Evolutionary conservation across 2,888 invertebrate genomes (phyloP), one percentile per base, ranked within the genome.

Genomic region (Aspidapion aeneum): DNA sequence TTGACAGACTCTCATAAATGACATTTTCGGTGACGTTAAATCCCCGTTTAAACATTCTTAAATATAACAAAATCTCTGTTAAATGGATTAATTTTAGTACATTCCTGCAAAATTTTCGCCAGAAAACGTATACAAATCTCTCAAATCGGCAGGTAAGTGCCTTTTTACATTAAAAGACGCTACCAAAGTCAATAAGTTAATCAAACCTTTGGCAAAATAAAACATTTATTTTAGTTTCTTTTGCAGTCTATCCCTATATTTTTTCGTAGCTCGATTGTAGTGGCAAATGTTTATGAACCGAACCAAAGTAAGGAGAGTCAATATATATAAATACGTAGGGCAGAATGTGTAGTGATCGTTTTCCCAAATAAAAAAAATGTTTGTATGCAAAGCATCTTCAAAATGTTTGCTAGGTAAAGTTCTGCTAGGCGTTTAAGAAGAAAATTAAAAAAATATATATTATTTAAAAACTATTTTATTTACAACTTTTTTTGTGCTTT

Each of bases 311-410:
- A 0, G 92, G 91, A 73, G 95, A 91, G 73, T 91, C 89, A 1
- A 96, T 74, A 67, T 90, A 84, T 50, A 97, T 73, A 91, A 95
- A 96, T 0, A 89, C 87, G 74, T 95, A 95, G 87, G 59, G 90
- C 89, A 18, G 85, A 82, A 79, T 95, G 94, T 0, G 94, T 93
- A 71, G 94, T 94, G 54, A 97, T 88, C 35, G 87, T 84, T 74
- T 90, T 91, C 1, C 93, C 87, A 73, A 96, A 90, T 1, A 98
- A 82, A 12, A 97, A 78, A 66, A 96, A 77, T 0, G 94, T 91
- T 76, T 94, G 97, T 0, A 94, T 89, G 0, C 94, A 95, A 2
- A 96, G 96, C 87, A 96, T 91, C 57, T 96, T 84, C 82, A 96
- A 88, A 0, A 91, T 90, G 75, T 96, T 96, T 72, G 96, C 91